Conservation (phyloP, 2,113 vertebrate genomes). For the Coryphaenoides rupestris region DNA sequence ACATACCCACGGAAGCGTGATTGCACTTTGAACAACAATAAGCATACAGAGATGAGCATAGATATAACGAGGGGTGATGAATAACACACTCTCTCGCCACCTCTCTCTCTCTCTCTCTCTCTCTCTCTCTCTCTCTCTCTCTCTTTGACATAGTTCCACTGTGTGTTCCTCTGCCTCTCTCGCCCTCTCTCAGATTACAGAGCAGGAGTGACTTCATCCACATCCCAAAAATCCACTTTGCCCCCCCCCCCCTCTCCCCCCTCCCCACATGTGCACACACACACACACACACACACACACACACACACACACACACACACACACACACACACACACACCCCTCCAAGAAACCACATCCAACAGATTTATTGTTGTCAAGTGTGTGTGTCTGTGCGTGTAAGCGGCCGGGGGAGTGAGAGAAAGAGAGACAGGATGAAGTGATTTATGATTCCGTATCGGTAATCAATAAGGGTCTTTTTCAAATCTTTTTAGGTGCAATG, state of each 20-base stretch:
- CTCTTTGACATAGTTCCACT: neutral
- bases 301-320: no score
- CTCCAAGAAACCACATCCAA: neutral
- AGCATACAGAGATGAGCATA: neutral
- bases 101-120: neutral
- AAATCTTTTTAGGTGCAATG: slow-evolving; percentile 58
- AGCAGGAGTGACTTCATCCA: slow-evolving; percentile 41
- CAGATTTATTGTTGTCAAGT: slow-evolving; percentile 39
- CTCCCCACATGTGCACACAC: no score
- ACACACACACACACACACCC: no score
- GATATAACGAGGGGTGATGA: neutral
- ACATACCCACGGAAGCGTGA: no score
- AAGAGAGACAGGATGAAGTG: slow-evolving; percentile 33
- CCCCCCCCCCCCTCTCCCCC: no score
- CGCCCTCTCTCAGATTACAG: slow-evolving; percentile 31
- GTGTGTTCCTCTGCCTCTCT: slow-evolving; percentile 4
- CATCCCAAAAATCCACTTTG: neutral
- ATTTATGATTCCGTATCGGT: slow-evolving; percentile 66
- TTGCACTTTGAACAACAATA: neutral
- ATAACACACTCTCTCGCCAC: neutral
- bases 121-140: neutral
- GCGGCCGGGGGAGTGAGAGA: slow-evolving; percentile 12
- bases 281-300: no score
- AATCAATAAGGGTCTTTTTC: slow-evolving; percentile 67
- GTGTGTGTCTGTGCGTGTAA: slow-evolving; percentile 13